Evolutionary conservation across 2,113 vertebrate genomes (phyloP).

Genomic region (Haliaeetus leucogaster): DNA sequence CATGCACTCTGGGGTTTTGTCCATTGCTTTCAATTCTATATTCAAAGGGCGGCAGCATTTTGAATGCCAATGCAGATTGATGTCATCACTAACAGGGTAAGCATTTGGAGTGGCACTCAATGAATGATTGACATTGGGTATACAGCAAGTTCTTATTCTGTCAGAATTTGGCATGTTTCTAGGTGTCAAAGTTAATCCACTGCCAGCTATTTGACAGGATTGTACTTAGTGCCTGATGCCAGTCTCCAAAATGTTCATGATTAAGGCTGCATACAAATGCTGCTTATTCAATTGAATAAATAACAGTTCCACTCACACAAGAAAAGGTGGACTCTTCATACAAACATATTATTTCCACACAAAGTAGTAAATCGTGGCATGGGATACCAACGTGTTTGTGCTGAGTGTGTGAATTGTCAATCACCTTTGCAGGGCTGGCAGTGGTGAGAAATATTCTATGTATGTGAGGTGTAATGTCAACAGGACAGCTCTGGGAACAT

Average conservation of each 20-base stretch:
- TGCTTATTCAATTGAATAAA: conserved; percentile 52
- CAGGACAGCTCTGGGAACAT: neutral
- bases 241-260: conserved; percentile 52
- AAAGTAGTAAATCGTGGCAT: neutral
- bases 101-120: conserved; percentile 60
- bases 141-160: conserved; percentile 64
- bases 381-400: neutral
- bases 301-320: neutral
- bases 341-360: neutral
- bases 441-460: neutral
- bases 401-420: neutral
- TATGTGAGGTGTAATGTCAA: neutral
- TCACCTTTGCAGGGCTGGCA: neutral
- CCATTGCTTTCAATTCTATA: neutral
- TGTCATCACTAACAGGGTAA: conserved; percentile 60
- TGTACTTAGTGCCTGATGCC: conserved; percentile 46
- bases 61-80: conserved; percentile 45
- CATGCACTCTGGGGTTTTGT: neutral
- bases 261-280: conserved; percentile 65
- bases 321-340: neutral
- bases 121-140: conserved; percentile 61
- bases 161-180: conserved; percentile 63
- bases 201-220: conserved; percentile 65
- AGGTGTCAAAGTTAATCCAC: conserved; percentile 70
- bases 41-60: conserved; percentile 22